These are phyloP conservation scores for Hydrotaea cyrtoneurina DNA, from an alignment of 2,888 invertebrate genomes.

Conservation along the genomic window DNA sequence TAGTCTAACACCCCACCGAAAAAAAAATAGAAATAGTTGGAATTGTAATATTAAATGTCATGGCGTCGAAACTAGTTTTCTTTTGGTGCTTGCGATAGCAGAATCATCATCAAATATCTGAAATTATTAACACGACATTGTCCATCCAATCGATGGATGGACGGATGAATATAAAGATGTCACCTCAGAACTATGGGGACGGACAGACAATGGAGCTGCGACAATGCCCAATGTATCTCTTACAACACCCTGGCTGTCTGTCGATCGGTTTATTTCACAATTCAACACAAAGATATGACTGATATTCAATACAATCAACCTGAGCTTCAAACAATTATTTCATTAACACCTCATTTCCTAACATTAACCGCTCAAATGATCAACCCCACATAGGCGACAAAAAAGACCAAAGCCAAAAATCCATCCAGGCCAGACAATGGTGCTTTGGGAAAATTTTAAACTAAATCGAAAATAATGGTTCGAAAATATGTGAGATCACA, in stretches of 20 bases:
- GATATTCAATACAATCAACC: slow-evolving; percentile 9
- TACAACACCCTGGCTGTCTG: background rate
- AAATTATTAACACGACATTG: slow-evolving; percentile 2
- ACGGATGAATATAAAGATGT: slow-evolving; percentile 26
- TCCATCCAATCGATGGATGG: background rate
- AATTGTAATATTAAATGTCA: slow-evolving; percentile 1
- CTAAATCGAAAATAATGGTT: background rate
- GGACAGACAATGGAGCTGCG: background rate
- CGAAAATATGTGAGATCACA: background rate
- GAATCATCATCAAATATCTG: slow-evolving; percentile 7
- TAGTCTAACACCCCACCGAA: slow-evolving; percentile 2
- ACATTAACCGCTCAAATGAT: slow-evolving; percentile 43
- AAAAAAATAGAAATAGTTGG: background rate
- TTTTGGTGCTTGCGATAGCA: background rate
- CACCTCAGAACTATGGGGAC: background rate
- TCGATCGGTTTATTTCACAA: background rate
- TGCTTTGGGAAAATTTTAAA: background rate
- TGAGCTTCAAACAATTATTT: slow-evolving; percentile 56
- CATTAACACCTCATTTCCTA: slow-evolving; percentile 65
- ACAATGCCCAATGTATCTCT: background rate
- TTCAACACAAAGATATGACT: background rate
- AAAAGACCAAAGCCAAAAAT: too few relatives aligned
- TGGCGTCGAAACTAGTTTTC: background rate
- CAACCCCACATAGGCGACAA: too few relatives aligned
- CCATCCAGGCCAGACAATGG: too few relatives aligned